A percentile compares a stretch with the other conserved stretches of the same genome.
phyloP scores from a whole-genome alignment of 2,797 vertebrate genomes.

The Micrastur ruficollis region DNA sequence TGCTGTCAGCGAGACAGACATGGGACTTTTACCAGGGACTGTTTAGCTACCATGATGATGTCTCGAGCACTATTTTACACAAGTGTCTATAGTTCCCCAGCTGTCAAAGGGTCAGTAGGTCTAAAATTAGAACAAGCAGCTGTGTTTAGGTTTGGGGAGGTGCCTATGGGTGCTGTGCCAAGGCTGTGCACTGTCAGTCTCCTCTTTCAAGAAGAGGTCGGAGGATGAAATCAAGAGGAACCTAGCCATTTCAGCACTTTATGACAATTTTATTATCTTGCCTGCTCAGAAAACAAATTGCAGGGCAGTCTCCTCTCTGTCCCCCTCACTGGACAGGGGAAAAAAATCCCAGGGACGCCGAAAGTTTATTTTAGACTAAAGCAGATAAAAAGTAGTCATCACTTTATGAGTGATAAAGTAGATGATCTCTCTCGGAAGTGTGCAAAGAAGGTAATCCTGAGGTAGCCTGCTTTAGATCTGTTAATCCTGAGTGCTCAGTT shows the following conservation, averaged over 20 bases:
- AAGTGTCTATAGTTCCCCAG: not conserved
- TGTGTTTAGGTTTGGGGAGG: constrained; percentile 6
- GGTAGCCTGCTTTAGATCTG: not conserved
- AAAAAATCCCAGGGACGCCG: not conserved
- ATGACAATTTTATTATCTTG: not conserved
- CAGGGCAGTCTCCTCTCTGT: not conserved
- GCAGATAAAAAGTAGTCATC: not conserved
- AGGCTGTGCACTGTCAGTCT: not conserved
- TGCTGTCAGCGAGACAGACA: accelerated
- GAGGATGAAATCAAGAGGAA: not conserved
- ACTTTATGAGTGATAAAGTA: not conserved
- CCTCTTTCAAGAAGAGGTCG: not conserved
- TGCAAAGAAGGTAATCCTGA: not conserved
- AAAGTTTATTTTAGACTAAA: not conserved
- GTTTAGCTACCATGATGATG: not conserved
- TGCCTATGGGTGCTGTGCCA: not conserved
- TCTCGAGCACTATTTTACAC: not conserved
- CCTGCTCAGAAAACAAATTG: not conserved
- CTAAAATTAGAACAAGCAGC: constrained; percentile 40
- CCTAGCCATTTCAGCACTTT: not conserved
- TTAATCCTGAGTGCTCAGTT: not conserved
- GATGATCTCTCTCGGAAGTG: not conserved
- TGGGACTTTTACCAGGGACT: not conserved
- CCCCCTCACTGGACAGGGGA: not conserved
- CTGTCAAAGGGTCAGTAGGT: constrained; percentile 6